Conservation (phyloP, 2,888 invertebrate species). For the Tricholauxania praeusta region DNA sequence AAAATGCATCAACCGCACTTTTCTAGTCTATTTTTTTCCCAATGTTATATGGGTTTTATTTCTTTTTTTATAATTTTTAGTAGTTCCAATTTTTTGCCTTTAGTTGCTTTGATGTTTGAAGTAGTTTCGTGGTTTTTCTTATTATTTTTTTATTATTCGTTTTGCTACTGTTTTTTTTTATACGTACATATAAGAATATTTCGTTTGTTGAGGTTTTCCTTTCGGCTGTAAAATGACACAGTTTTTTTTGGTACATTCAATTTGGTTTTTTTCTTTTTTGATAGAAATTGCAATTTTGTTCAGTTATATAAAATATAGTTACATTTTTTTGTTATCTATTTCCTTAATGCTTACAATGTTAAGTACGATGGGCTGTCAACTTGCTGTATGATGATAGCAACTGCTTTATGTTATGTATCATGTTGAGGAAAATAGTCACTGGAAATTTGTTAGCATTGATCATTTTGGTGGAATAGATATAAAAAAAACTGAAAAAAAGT, state of each 20-base stretch:
- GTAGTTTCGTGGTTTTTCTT: neutral
- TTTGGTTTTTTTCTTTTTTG: neutral
- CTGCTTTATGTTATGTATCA: no score
- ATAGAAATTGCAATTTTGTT: constrained; percentile 29
- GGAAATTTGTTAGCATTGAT: no score
- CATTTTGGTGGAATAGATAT: no score
- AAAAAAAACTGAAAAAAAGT: no score
- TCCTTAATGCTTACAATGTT: no score
- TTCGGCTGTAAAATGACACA: constrained; percentile 37
- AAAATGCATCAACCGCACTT: constrained; percentile 34
- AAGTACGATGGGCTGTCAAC: no score
- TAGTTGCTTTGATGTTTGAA: neutral
- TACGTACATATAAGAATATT: constrained; percentile 1
- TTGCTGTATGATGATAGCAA: no score
- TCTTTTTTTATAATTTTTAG: constrained; percentile 48
- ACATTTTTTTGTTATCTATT: neutral
- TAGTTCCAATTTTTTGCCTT: constrained; percentile 43
- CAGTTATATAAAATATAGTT: neutral
- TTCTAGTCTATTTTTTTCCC: constrained; percentile 1
- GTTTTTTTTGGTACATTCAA: constrained; percentile 18
- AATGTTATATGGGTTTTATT: constrained; percentile 30
- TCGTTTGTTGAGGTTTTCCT: constrained; percentile 30
- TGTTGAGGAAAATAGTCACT: no score
- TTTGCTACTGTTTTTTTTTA: neutral
- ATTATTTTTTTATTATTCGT: neutral